phyloP scores from a whole-genome alignment of 2,797 vertebrate species.

The Halcyon badia region DNA sequence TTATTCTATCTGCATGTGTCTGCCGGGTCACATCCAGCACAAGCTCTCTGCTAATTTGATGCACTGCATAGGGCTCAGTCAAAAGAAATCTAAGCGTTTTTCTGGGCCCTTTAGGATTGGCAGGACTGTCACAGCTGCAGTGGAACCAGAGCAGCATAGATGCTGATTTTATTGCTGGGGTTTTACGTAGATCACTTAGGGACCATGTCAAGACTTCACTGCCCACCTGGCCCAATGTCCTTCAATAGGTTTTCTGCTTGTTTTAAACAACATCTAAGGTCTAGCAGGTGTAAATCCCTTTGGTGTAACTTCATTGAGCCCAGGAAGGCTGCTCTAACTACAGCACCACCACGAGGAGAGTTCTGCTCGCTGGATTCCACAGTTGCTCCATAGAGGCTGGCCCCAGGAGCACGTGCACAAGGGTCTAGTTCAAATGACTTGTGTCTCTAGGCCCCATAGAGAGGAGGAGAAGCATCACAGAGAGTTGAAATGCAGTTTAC shows the following conservation, averaged over 20 bases:
- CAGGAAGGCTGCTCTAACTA: not conserved
- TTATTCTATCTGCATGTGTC: not conserved
- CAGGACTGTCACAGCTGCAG: not conserved
- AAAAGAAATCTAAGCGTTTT: not conserved
- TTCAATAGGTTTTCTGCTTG: not conserved
- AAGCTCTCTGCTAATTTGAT: not conserved
- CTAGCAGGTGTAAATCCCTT: not conserved
- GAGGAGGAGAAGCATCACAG: not conserved
- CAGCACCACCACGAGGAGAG: not conserved
- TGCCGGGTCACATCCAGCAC: not conserved
- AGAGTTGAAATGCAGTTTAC: not conserved
- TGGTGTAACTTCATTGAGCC: not conserved
- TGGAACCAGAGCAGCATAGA: not conserved
- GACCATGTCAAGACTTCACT: not conserved
- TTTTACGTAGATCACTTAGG: not conserved
- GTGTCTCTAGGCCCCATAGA: not conserved
- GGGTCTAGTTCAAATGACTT: not conserved
- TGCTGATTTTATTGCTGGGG: not conserved
- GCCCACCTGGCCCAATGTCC: rapidly evolving
- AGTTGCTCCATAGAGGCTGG: not conserved
- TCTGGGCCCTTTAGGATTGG: not conserved
- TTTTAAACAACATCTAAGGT: not conserved
- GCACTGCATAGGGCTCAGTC: not conserved
- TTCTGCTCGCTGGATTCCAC: not conserved
- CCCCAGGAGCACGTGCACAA: rapidly evolving